Base-by-base conservation (phyloP, 2,797 vertebrate genomes). In the Typhlichthys eigenmanni region DNA sequence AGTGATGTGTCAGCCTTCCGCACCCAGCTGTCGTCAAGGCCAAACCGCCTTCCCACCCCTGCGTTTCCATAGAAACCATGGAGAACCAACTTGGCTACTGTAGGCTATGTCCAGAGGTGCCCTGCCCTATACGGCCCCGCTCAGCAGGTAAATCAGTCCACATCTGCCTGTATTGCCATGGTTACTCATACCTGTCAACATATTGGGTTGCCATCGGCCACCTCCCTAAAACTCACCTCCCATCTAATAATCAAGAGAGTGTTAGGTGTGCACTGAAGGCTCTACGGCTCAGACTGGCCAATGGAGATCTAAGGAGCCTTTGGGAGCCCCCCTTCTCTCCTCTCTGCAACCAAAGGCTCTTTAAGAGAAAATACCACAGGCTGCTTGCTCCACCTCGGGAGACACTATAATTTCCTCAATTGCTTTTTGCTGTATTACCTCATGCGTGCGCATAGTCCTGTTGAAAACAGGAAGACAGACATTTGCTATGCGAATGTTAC, bases 261-360 rank as follows among this genome's bases (percentile, higher is more conserved):
- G 24, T 29, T 29, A 29, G 24, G 55, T 61, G 69, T 69, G 69
- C 55, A 79, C 83, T 76, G 58, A 76, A 72, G 82, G 72, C 71
- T 81, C 81, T 79, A 58, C 60, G 80, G 78, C 87, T 88, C 86
- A 83, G 88, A 87, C 87, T 89, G 48, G 53, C 66, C 58, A 58
- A 29, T 58, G 59, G 75, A 79, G 75, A 85, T 87, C 77, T 78
- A 63, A 87, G 62, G 55, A 60, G 24, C 62, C 68, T 56, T 65
- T 46, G 58, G 57, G 54, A 68, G 76, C 32, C 66, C 47, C 64
- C 47, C 43, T 60, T 32, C 58, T 9, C 24, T 32, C 52, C 49
- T 12, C 19, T 38, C 49, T 38, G 69, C 64, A 79, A 38, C 53
- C 70, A 69, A 53, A 71, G 67, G 69, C 64, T 48, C 68, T 29